Base-by-base conservation (phyloP, 2,113 vertebrate genomes). In the Ptilorrhoa leucosticta region DNA sequence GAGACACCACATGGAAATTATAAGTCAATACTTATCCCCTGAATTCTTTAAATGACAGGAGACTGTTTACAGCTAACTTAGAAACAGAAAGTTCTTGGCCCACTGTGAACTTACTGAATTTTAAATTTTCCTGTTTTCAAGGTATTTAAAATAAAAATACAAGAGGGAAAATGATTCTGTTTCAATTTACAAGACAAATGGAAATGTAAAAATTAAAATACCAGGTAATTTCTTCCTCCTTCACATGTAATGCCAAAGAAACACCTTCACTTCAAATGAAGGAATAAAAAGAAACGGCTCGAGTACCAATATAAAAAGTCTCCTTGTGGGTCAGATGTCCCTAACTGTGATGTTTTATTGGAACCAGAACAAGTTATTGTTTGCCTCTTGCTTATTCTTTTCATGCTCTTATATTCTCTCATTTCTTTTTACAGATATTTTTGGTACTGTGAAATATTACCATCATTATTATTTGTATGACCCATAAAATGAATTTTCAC, bases 341-440 rank as follows among this genome's bases (percentile, higher is more conserved):
- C 12, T 16, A 47, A 73, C 47, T 77, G 23, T 60, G 69, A 83
- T 81, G 63, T 87, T 97, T 97, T 97, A 90, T 94, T 96, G 97
- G 95, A 98, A 97, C 97, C 85, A 96, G 97, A 92, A 73, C 18
- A 90, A 82, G 42, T 61, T 83, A 81, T 48, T 45, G n/a, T 81
- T 89, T 96, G 63, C 79, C 89, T 95, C 89, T 89, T 93, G 91
- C 95, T 94, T 92, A 92, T 96, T 97, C 87, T 97, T 95, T 64
- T 71, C 80, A 83, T 60, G 76, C 31, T 92, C 53, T 60, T 73
- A 50, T 26, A 81, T 37, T 42, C 53, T 23, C 31, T 50, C 81
- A 94, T 95, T 72, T 83, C 78, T 89, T 96, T 97, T 89, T 69
- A 88, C 76, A 93, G 64, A 12, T 65, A 95, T 97, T 98, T 98